Percentiles rank a stretch among this genome's conserved stretches.
phyloP scores from a whole-genome alignment of 2,113 vertebrate genomes.

The Eulacestoma nigropectus region DNA sequence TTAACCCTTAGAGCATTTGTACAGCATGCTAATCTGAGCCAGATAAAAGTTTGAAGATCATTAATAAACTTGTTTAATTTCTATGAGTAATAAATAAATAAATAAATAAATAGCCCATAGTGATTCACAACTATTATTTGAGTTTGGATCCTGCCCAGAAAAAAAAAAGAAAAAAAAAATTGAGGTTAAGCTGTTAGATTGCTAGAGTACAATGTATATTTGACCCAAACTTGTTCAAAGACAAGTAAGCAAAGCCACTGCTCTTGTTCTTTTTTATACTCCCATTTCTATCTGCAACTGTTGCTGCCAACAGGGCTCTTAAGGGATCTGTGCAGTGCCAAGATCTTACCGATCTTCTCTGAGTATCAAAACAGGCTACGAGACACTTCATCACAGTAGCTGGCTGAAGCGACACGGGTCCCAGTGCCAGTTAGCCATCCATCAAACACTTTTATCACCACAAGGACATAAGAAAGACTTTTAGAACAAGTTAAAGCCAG shows the following conservation, averaged over 20 bases:
- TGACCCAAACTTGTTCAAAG: neutral
- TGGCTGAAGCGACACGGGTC: neutral
- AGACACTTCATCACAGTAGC: neutral
- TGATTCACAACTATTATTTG: neutral
- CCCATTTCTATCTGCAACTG: neutral
- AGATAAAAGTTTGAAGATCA: neutral
- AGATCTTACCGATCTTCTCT: neutral
- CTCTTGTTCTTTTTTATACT: neutral
- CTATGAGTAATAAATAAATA: neutral
- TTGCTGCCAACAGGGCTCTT: neutral
- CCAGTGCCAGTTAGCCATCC: neutral
- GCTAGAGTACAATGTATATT: neutral
- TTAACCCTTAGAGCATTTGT: neutral
- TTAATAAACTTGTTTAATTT: neutral
- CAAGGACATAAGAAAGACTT: neutral
- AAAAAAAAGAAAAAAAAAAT: neutral
- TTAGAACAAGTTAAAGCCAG: neutral
- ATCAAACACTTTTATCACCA: neutral
- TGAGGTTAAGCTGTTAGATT: neutral
- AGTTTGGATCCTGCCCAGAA: neutral
- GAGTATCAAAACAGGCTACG: neutral
- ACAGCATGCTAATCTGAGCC: neutral
- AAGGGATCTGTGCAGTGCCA: neutral
- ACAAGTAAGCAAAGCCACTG: neutral
- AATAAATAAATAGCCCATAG: neutral